Evolutionary conservation across 1,140 invertebrate genomes (phyloP), one percentile per base, ranked within the genome.

Genomic region (Hycleus phaleratus): DNA sequence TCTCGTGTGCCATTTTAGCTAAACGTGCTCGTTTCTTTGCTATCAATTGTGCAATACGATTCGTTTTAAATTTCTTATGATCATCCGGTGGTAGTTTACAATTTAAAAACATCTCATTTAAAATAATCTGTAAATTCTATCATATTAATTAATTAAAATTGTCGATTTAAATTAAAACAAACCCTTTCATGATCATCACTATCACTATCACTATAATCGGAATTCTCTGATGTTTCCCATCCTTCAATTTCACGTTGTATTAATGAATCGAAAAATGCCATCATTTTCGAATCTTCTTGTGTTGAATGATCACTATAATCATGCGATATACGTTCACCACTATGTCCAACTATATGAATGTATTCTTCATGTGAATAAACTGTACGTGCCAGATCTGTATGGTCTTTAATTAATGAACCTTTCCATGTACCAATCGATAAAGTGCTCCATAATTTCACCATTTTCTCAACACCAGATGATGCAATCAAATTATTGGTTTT

Each of bases 191-290:
- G 49, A 9, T 26, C 46, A 57, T 71, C 69, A 46, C 78, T 80
- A 60, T 78, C 79, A 4, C 78, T 79, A 56, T 79, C 79, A 26
- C 78, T 76, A 4, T 72, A 77, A 38, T 71, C 69, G 3, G 63
- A 59, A 24, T 50, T 52, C 25, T 68, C 69, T 7, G 66, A 59
- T n/a, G 69, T 70, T 11, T 70, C 67, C 79, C 86, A 84, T 10
- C 83, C 87, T 73, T 93, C 90, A 43, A 94, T 84, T 73, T 95
- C 92, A 12, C 89, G 80, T 72, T 95, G 92, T 6, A 97, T 88
- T 1, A 96, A 73, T 3, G 91, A 93, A 76, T 97, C 93, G 69
- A 97, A 97, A 74, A 96, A 96, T 18, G 93, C 93, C 85, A 97
- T 90, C 93, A 97, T 96, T 46, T 91, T 80, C 1, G 90, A 86